Evolutionary conservation across 2,888 invertebrate species (phyloP), one percentile per base, ranked within the genome.

Genomic region (Campaea margaritaria): DNA sequence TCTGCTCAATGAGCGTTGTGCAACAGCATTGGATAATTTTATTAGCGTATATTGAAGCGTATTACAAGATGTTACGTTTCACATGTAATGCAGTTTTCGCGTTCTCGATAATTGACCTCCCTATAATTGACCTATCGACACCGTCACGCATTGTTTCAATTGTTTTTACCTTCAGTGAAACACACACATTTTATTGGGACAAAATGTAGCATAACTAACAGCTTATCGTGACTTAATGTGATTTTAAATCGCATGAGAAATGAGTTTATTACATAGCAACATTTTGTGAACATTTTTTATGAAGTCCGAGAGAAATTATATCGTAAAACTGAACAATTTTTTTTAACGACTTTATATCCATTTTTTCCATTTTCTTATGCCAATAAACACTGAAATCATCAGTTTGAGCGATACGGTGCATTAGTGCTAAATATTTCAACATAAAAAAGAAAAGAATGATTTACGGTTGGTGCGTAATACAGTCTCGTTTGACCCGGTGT

Each of bases 121-220:
- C n/a, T n/a, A 79, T 89, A 90, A 90, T 87, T 91, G 88, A 79
- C 86, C 82, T 85, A 78, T 74, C 61, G 62, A 5, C 84, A 86
- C 86, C 85, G 87, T 85, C 85, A 77, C 56, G 64, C 59, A 60
- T 74, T 71, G 72, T 70, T 79, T 74, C 74, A 76, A 81, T 82
- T 83, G 73, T 70, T 79, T 78, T 78, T 58, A 72, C 80, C 81
- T 83, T 82, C 73, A 45, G 41, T 9, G 31, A 59, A 39, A 34
- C 27, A 52, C 36, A 44, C 15, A 31, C 31, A 53, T 44, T 21
- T 41, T 49, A 47, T 53, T 49, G 47, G 21, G 21, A 21, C 21
- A 21, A 21, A 62, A 53, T 58, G 44, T 47, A 43, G 50, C 49
- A n/a, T 49, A 54, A 59, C 49, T 44, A 50, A 59, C 44, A 42